phyloP scores from a whole-genome alignment of 2,888 invertebrate species.

The Leptogaster cylindrica region DNA sequence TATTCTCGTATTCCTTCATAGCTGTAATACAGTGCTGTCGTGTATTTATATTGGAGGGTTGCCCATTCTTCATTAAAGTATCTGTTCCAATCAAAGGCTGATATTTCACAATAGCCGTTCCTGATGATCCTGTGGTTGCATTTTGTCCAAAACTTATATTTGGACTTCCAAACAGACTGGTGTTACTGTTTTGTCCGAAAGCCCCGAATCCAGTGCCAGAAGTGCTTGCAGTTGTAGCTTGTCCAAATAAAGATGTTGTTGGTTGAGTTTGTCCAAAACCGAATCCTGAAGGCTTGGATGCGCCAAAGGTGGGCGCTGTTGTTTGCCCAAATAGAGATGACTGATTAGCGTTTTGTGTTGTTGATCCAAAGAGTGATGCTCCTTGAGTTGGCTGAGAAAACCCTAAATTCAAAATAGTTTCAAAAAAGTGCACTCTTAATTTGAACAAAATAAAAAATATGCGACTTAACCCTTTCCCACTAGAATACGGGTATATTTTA shows the following conservation, averaged over 20 bases:
- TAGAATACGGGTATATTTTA: no score
- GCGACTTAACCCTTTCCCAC: background rate
- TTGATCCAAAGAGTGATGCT: constrained; percentile 68
- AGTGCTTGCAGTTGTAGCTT: constrained; percentile 61
- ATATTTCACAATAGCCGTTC: constrained; percentile 82
- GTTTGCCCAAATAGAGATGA: constrained; percentile 70
- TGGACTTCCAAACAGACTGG: constrained; percentile 64
- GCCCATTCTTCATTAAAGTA: constrained; percentile 87
- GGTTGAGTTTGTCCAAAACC: constrained; percentile 60
- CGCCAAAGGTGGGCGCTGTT: constrained; percentile 68
- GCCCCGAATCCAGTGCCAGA: constrained; percentile 65
- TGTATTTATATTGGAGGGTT: constrained; percentile 84
- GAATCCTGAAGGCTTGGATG: constrained; percentile 62
- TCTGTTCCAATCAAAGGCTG: constrained; percentile 87
- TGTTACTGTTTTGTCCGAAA: constrained; percentile 70
- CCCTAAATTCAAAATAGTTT: constrained; percentile 49
- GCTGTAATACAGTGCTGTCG: constrained; percentile 96
- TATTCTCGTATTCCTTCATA: constrained; percentile 97
- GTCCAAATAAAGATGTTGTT: constrained; percentile 65
- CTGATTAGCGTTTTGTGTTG: constrained; percentile 60
- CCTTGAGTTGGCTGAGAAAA: constrained; percentile 63
- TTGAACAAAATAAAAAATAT: background rate
- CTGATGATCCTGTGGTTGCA: constrained; percentile 58
- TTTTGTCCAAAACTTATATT: constrained; percentile 55
- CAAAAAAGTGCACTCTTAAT: background rate